Conservation (phyloP, 2,888 invertebrate species). For the Melipona beecheii region DNA sequence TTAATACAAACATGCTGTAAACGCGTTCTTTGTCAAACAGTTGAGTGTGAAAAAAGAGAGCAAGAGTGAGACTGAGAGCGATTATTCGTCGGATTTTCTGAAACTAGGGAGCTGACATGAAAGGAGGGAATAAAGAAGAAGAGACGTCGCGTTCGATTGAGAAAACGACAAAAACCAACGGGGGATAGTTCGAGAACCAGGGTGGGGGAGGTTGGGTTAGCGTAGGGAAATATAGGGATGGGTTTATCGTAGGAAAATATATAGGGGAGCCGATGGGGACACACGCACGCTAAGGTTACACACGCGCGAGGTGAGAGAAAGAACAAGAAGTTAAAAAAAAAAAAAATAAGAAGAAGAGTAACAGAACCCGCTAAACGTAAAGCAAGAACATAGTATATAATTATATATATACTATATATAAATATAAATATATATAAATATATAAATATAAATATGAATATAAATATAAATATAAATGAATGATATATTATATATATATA, state of each 20-base stretch:
- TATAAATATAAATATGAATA: constrained; percentile 62
- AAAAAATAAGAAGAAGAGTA: background rate
- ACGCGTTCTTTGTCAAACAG: constrained; percentile 41
- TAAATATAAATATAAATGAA: constrained; percentile 67
- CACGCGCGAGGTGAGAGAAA: constrained; percentile 2
- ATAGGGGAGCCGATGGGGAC: constrained; percentile 4
- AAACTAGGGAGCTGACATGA: background rate
- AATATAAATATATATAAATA: constrained; percentile 64
- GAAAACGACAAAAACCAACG: background rate
- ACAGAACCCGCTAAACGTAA: constrained; percentile 54
- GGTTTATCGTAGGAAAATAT: constrained; percentile 5
- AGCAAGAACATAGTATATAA: constrained; percentile 74
- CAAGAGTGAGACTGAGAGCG: background rate
- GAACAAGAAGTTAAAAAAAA: background rate
- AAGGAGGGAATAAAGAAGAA: background rate
- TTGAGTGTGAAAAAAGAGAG: background rate
- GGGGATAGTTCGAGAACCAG: background rate
- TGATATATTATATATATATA: constrained; percentile 68
- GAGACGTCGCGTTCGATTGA: constrained; percentile 7
- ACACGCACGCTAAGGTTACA: constrained; percentile 32
- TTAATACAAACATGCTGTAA: constrained; percentile 23
- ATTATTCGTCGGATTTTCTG: constrained; percentile 12
- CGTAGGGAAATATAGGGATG: too few species aligned
- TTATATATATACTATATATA: constrained; percentile 64
- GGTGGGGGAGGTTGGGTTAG: background rate